These are phyloP conservation scores for Ctenosaura bakeri DNA, from an alignment of 2,797 vertebrate genomes.

Conservation along the genomic window DNA sequence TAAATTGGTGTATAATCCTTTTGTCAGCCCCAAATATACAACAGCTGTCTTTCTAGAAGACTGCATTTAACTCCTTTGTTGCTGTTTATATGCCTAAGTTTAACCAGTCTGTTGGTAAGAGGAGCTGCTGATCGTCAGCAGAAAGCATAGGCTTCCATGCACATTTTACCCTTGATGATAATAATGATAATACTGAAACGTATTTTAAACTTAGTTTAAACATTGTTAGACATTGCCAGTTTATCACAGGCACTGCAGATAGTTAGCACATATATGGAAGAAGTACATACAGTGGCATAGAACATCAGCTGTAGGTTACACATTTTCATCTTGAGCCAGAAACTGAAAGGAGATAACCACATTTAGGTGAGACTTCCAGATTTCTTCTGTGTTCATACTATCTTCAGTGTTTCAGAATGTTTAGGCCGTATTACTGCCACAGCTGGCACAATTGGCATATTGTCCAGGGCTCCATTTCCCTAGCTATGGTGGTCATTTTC, in stretches of 20 bases:
- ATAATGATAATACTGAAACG: background rate
- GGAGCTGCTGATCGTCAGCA: background rate
- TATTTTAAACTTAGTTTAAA: background rate
- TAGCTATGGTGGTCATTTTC: background rate
- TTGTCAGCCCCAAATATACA: background rate
- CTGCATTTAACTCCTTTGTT: no score
- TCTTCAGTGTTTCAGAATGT: background rate
- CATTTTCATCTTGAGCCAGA: background rate
- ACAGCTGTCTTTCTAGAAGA: conserved; percentile 10
- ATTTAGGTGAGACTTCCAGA: background rate
- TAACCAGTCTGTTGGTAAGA: background rate
- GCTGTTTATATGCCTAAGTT: background rate
- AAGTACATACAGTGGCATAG: background rate
- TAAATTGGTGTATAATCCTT: conserved; percentile 20
- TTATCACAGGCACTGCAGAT: background rate
- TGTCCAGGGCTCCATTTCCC: no score
- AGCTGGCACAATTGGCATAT: background rate
- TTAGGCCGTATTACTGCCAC: background rate
- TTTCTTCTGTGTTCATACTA: background rate
- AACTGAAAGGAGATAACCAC: background rate
- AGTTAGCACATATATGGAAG: background rate
- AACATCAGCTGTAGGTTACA: background rate
- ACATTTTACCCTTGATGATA: background rate
- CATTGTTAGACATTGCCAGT: background rate
- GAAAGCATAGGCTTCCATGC: background rate